Conservation (phyloP, 2,113 vertebrate genomes). For the Paramormyrops kingsleyae region DNA sequence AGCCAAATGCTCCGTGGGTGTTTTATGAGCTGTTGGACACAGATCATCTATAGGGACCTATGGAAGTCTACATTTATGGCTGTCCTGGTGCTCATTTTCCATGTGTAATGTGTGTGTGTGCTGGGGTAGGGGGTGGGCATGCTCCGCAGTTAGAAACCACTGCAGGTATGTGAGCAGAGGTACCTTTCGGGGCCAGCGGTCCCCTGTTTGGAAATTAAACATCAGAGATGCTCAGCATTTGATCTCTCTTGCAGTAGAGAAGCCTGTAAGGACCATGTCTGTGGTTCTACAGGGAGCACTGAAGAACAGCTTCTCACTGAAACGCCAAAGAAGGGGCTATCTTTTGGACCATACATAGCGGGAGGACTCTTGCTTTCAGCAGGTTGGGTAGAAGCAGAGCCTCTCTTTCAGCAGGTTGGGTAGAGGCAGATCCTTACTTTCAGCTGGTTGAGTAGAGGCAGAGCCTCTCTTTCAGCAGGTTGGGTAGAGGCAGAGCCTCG, state of each 20-base stretch:
- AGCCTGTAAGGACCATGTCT: not conserved
- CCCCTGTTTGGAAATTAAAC: not conserved
- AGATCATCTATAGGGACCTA: not conserved
- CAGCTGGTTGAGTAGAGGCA: too few species aligned
- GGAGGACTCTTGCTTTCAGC: not conserved
- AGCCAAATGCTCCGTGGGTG: not conserved
- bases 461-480: too few species aligned
- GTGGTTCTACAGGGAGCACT: not conserved
- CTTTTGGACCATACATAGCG: not conserved
- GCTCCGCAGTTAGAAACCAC: not conserved
- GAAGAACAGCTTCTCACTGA: not conserved
- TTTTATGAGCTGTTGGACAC: not conserved
- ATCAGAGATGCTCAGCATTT: not conserved
- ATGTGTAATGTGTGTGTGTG: not conserved
- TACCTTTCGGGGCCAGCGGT: not conserved
- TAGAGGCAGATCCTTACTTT: not conserved
- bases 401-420: not conserved
- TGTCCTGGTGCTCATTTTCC: not conserved
- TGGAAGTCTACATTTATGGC: not conserved
- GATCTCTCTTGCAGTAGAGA: not conserved
- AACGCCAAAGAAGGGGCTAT: not conserved
- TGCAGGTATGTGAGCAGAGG: not conserved
- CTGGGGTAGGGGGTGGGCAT: not conserved
- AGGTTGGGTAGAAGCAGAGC: not conserved
- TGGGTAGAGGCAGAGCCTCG: not conserved